phyloP scores from a whole-genome alignment of 2,888 invertebrate species.

The Leptinotarsa rubiginosa region DNA sequence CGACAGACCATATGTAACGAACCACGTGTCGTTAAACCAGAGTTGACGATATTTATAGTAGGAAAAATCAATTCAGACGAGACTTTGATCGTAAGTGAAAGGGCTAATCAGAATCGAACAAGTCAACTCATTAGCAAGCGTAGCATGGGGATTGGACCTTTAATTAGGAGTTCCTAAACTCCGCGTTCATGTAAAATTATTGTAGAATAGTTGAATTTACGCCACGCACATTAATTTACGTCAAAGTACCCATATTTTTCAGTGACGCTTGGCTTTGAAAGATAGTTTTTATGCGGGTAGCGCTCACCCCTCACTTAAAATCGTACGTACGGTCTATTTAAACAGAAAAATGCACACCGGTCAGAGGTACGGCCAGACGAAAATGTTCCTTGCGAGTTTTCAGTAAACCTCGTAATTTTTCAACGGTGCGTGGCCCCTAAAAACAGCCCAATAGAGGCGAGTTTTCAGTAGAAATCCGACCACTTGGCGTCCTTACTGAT shows the following conservation, averaged over 20 bases:
- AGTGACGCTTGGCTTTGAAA: conserved; percentile 65
- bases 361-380: conserved; percentile 58
- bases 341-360: conserved; percentile 64
- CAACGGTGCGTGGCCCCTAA: conserved; percentile 63
- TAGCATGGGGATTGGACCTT: conserved; percentile 47
- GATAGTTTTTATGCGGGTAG: conserved; percentile 67
- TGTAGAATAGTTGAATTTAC: conserved; percentile 67
- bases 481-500: conserved; percentile 62
- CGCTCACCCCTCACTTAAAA: conserved; percentile 56
- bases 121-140: conserved; percentile 58
- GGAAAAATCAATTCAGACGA: conserved; percentile 39
- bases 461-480: conserved; percentile 55
- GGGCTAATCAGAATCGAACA: conserved; percentile 61
- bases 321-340: conserved; percentile 62
- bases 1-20: conserved; percentile 28
- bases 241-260: conserved; percentile 68
- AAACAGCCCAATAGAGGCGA: conserved; percentile 62
- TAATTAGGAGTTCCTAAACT: conserved; percentile 47
- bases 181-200: conserved; percentile 59
- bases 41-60: conserved; percentile 38
- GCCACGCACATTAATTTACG: conserved; percentile 68
- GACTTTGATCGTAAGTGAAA: conserved; percentile 32
- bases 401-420: conserved; percentile 65
- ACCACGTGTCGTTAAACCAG: conserved; percentile 33
- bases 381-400: conserved; percentile 63